Evolutionary conservation across 2,888 invertebrate species (phyloP), one percentile per base, ranked within the genome.

Genomic region (Ophraella communa): DNA sequence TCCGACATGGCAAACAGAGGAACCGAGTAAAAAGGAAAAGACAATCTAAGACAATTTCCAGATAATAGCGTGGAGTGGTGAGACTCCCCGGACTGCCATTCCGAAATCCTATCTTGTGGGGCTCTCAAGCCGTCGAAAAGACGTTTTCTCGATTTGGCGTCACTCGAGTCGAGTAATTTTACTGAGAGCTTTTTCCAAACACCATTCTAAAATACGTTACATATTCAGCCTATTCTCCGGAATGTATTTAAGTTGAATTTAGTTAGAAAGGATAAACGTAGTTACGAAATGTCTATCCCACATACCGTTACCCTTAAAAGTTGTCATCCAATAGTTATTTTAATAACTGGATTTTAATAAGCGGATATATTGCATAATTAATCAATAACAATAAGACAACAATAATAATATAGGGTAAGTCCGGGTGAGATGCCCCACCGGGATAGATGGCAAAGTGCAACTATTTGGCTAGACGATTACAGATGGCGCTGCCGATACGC

Each of bases 71-170:
- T 24, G 65, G 59, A 61, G 65, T 53, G 56, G 53, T 47, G 60
- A 52, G 57, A 53, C 52, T 69, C 70, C 71, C 71, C 62, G 61
- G 67, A 60, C 74, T 67, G 72, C 66, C 72, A 71, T 71, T 73
- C 67, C 56, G 67, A 70, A 74, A 75, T 76, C 74, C 74, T 70
- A 74, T 73, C 75, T 73, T 73, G 73, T 53, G 54, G 24, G 39
- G 14, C 14, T 21, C 39, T 39, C 54, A 17, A 39, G 54, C 33
- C 33, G 35, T 5, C 54, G 54, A 17, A 42, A 52, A 52, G 52
- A 23, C 45, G 44, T 52, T 42, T 69, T 64, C 68, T 66, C 69
- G 44, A 54, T 62, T 56, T 60, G 60, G 62, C 65, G 65, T 72
- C 68, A 59, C 62, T 72, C 65, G 69, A 72, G 73, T 72, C 73